phyloP scores from a whole-genome alignment of 2,888 invertebrate species.

The Andrena dorsata region DNA sequence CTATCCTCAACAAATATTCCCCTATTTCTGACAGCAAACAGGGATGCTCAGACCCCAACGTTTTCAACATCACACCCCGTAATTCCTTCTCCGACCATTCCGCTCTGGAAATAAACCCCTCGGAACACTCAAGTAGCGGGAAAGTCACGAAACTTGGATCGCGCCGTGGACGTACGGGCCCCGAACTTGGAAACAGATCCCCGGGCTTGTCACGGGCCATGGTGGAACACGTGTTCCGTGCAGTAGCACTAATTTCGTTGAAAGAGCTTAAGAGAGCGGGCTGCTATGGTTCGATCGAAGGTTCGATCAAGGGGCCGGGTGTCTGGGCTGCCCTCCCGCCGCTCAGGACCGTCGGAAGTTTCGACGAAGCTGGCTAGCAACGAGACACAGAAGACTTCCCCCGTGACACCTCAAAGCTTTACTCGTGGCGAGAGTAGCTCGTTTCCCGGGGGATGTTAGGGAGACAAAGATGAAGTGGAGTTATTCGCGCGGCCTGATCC shows the following conservation, averaged over 20 bases:
- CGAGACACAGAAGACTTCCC: constrained; percentile 39
- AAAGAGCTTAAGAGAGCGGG: constrained; percentile 33
- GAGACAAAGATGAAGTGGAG: constrained; percentile 34
- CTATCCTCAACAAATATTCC: no score
- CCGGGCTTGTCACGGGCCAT: not conserved
- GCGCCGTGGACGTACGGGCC: no score
- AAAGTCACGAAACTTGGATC: constrained; percentile 23
- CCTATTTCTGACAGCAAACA: no score
- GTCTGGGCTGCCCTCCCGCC: not conserved
- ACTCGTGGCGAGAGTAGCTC: constrained; percentile 41
- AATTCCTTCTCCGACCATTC: not conserved
- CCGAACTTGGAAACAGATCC: not conserved
- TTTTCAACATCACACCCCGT: not conserved
- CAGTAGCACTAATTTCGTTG: constrained; percentile 54
- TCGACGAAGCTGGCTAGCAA: constrained; percentile 25
- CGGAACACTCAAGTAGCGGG: not conserved
- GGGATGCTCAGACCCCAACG: no score
- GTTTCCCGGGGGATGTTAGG: constrained; percentile 23
- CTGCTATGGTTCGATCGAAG: constrained; percentile 27
- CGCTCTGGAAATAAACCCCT: not conserved
- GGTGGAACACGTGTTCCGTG: constrained; percentile 26
- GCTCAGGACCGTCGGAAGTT: constrained; percentile 59
- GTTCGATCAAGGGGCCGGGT: constrained; percentile 31
- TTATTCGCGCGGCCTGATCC: constrained; percentile 58
- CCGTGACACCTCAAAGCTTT: constrained; percentile 59